A percentile compares a stretch with the other conserved stretches of the same genome.
Conservation (phyloP, 2,113 vertebrate species). For the Pterocles gutturalis region DNA sequence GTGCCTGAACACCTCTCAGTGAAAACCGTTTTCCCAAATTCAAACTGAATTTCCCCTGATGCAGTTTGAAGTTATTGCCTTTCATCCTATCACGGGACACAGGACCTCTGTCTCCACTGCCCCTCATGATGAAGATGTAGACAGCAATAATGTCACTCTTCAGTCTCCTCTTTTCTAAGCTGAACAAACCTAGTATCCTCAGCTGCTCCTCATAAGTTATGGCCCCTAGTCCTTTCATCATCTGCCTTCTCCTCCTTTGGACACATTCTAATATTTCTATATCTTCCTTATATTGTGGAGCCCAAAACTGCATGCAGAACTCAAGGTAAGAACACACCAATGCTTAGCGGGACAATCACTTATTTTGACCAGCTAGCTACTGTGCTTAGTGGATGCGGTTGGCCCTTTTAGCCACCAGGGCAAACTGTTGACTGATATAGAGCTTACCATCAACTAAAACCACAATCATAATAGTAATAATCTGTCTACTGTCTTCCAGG, state of each 20-base stretch:
- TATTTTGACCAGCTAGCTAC: fast-evolving
- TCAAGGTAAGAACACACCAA: not conserved
- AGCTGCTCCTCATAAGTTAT: not conserved
- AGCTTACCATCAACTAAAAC: not conserved
- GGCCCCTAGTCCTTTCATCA: not conserved
- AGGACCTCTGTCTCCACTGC: not conserved
- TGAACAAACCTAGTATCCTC: not conserved
- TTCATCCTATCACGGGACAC: not conserved
- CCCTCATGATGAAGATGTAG: not conserved
- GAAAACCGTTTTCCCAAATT: not conserved
- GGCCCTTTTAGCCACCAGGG: not conserved
- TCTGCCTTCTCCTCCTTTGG: not conserved
- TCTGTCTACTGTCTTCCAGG: not conserved
- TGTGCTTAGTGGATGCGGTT: not conserved
- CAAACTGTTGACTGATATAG: not conserved
- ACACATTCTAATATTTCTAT: not conserved
- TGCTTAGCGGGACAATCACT: not conserved
- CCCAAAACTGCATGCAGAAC: not conserved
- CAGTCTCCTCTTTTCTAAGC: not conserved
- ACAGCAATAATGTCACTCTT: not conserved
- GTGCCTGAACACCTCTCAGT: not conserved
- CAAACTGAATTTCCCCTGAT: not conserved
- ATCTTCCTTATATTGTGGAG: not conserved
- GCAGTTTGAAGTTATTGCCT: not conserved
- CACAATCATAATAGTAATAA: not conserved